Conservation (phyloP, 2,113 vertebrate genomes). For the Phasianus colchicus region DNA sequence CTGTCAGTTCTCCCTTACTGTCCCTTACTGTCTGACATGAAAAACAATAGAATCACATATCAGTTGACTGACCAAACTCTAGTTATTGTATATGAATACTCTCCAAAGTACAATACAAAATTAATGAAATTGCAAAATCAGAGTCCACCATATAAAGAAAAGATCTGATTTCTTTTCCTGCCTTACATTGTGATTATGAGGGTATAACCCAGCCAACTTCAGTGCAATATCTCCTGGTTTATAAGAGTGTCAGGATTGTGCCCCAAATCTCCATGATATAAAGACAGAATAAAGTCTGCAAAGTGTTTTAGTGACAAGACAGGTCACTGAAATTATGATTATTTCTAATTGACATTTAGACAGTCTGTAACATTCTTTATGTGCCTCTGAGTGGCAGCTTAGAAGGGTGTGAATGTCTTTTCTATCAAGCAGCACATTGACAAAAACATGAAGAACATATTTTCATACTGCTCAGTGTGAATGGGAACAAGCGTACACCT, state of each 20-base stretch:
- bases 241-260: neutral
- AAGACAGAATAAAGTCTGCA: slow-evolving; percentile 40
- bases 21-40: neutral
- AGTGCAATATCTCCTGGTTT: neutral
- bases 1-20: neutral
- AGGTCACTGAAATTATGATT: slow-evolving; percentile 56
- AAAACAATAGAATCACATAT: neutral
- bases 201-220: accelerated
- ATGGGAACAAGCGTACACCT: neutral
- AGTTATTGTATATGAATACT: neutral
- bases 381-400: slow-evolving; percentile 3
- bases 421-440: neutral
- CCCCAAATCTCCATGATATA: neutral
- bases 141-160: neutral
- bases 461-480: neutral
- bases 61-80: neutral
- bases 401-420: slow-evolving; percentile 6
- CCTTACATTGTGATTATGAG: neutral
- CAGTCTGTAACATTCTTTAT: slow-evolving; percentile 40
- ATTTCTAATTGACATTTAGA: slow-evolving; percentile 52
- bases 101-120: neutral
- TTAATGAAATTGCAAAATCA: neutral
- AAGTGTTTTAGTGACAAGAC: slow-evolving; percentile 45
- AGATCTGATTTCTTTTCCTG: neutral
- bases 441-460: slow-evolving; percentile 21